Evolutionary conservation across 1,140 invertebrate genomes (phyloP).

Genomic region (Ostrea denselamellosa): DNA sequence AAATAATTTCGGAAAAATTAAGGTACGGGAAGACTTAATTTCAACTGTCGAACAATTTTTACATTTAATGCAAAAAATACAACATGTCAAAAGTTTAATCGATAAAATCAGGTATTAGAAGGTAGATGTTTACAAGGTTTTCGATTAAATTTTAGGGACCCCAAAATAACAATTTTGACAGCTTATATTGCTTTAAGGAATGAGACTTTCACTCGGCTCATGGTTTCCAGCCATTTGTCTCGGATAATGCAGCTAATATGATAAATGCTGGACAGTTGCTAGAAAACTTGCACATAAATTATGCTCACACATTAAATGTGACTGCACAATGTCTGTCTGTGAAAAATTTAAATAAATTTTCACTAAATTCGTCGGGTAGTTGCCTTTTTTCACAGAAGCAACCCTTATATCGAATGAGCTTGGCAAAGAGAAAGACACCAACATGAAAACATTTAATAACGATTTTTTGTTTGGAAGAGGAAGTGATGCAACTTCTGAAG

Average conservation of each 20-base stretch:
- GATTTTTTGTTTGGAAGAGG: conserved; percentile 12
- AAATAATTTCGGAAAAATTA: no score
- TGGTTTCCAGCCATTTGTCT: conserved; percentile 13
- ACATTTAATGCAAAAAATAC: no score
- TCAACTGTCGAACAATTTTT: no score
- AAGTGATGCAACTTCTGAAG: conserved; percentile 17
- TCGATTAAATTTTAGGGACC: no score
- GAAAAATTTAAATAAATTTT: conserved; percentile 32
- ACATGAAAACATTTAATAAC: background rate
- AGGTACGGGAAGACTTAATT: no score
- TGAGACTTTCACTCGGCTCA: conserved; percentile 34
- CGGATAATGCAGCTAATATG: conserved; percentile 56
- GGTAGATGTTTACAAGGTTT: no score
- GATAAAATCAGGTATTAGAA: no score
- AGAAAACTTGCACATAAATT: conserved; percentile 44
- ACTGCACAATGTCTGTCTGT: conserved; percentile 47
- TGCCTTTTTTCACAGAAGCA: conserved; percentile 52
- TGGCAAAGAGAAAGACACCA: background rate
- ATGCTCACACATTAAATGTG: conserved; percentile 56
- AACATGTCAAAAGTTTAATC: no score
- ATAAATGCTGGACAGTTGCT: conserved; percentile 44
- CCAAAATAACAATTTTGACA: no score
- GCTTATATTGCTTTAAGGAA: no score
- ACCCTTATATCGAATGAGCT: background rate
- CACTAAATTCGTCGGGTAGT: conserved; percentile 41